Conservation (phyloP, 2,113 vertebrate species). For the Pantherophis guttatus region DNA sequence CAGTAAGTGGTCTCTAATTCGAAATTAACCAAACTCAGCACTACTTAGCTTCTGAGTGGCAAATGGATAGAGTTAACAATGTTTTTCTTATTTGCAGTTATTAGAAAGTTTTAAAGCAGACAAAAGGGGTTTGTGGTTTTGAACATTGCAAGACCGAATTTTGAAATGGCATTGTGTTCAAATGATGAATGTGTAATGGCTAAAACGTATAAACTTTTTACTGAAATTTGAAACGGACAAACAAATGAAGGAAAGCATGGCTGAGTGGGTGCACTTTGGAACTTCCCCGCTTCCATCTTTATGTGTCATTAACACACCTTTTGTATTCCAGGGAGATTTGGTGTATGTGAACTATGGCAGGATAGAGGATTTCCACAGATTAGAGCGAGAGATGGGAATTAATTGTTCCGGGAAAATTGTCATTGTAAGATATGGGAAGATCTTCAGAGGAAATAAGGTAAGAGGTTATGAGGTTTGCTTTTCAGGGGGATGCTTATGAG, state of each 20-base stretch:
- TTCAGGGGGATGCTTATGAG: background rate
- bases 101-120: too few relatives aligned
- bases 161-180: too few relatives aligned
- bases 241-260: background rate
- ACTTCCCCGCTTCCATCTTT: background rate
- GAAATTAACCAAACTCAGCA: too few relatives aligned
- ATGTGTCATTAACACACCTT: background rate
- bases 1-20: too few relatives aligned
- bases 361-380: conserved; percentile 84
- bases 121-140: too few relatives aligned
- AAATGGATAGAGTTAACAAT: too few relatives aligned
- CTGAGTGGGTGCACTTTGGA: background rate
- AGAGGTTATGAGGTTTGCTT: background rate
- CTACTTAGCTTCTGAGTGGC: too few relatives aligned
- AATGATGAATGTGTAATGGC: background rate
- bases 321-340: conserved; percentile 80
- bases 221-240: background rate
- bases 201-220: background rate
- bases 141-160: too few relatives aligned
- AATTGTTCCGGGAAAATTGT: conserved; percentile 86
- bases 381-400: conserved; percentile 81
- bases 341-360: conserved; percentile 94
- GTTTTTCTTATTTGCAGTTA: too few relatives aligned
- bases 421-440: conserved; percentile 93
- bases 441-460: conserved; percentile 98